Evolutionary conservation across 2,888 invertebrate genomes (phyloP).

Genomic region (Drosophila longiperda): DNA sequence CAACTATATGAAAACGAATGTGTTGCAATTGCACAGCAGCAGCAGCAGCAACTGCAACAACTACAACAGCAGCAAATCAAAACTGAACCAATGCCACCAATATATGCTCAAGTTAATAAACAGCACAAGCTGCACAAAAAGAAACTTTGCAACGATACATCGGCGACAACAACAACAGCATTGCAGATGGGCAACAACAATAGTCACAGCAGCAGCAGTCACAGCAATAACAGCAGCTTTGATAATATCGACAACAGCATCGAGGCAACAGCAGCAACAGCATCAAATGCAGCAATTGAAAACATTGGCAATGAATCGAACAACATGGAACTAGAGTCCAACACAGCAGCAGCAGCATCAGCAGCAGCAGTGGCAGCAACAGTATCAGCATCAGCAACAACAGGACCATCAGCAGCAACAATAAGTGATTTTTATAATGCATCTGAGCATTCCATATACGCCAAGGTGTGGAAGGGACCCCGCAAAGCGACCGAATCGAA

Average conservation of each 20-base stretch:
- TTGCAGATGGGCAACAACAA: constrained; percentile 51
- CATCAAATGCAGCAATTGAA: constrained; percentile 15
- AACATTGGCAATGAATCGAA: constrained; percentile 26
- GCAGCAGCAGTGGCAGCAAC: constrained; percentile 14
- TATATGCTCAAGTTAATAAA: constrained; percentile 85
- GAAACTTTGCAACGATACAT: constrained; percentile 42
- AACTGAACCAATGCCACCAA: constrained; percentile 61
- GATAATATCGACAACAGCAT: constrained; percentile 55
- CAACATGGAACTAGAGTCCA: constrained; percentile 22
- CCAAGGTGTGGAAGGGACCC: constrained; percentile 85
- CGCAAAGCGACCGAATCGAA: constrained; percentile 84
- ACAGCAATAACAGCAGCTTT: constrained; percentile 65
- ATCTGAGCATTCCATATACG: constrained; percentile 83
- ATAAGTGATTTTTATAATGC: constrained; percentile 69
- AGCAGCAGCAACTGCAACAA: constrained; percentile 32
- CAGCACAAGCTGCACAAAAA: constrained; percentile 85
- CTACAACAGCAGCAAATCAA: constrained; percentile 23
- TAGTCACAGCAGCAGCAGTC: constrained; percentile 45
- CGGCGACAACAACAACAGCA: constrained; percentile 2
- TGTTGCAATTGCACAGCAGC: constrained; percentile 71
- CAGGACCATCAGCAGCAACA: constrained; percentile 14
- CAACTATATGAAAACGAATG: constrained; percentile 83
- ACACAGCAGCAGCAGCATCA: constrained; percentile 40
- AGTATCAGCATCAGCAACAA: constrained; percentile 11
- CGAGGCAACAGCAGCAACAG: constrained; percentile 10